Evolutionary conservation across 2,888 invertebrate genomes (phyloP).

Genomic region (Drosophila meridionalis): DNA sequence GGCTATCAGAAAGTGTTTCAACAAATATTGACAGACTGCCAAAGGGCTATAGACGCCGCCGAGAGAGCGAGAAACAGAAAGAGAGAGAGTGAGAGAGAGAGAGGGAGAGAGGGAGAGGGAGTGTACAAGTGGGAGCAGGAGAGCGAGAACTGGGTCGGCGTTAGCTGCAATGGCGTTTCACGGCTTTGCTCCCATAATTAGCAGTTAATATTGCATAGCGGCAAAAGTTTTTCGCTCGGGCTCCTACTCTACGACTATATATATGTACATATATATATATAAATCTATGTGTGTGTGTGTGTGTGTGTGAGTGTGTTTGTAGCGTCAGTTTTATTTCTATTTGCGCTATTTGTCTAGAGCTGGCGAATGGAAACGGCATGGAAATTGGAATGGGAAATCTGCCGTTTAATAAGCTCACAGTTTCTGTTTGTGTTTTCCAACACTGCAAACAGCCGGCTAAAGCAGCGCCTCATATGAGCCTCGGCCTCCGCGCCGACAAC

Average conservation of each 20-base stretch:
- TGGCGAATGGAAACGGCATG: slow-evolving; percentile 19
- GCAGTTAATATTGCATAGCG: slow-evolving; percentile 78
- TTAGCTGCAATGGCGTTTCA: slow-evolving; percentile 29
- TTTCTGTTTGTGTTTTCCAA: slow-evolving; percentile 77
- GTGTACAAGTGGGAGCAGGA: background rate
- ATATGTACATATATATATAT: background rate
- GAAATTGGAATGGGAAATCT: slow-evolving; percentile 48
- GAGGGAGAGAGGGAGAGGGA: background rate
- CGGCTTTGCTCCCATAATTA: slow-evolving; percentile 67
- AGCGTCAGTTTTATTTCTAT: slow-evolving; percentile 72
- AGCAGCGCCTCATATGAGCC: slow-evolving; percentile 57
- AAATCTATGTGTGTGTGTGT: background rate
- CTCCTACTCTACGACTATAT: slow-evolving; percentile 25
- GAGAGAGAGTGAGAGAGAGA: background rate
- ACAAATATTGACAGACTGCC: slow-evolving; percentile 83
- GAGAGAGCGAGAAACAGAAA: background rate
- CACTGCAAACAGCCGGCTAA: slow-evolving; percentile 69
- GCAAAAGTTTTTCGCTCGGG: slow-evolving; percentile 65
- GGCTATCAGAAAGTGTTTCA: slow-evolving; percentile 80
- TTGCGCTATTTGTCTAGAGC: slow-evolving; percentile 73
- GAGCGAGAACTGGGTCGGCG: slow-evolving; percentile 47
- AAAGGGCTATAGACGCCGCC: slow-evolving; percentile 44
- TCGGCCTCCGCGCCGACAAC: slow-evolving; percentile 26
- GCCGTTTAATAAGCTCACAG: slow-evolving; percentile 79
- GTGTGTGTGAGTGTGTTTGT: slow-evolving; percentile 16